Base-by-base conservation (phyloP, 2,113 vertebrate species). In the Melanerpes aurifrons region DNA sequence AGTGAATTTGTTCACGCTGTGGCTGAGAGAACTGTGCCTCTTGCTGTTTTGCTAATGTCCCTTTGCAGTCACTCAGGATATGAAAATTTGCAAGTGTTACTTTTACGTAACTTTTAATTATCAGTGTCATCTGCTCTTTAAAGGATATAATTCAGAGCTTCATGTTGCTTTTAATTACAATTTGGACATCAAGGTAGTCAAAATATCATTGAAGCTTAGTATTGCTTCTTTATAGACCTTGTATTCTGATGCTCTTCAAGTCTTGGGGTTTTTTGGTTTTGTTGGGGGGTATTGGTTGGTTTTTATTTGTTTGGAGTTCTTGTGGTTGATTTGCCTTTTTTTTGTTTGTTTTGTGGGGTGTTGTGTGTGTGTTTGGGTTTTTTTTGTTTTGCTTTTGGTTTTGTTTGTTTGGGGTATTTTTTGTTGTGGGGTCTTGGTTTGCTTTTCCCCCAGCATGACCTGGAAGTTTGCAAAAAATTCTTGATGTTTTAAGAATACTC, bases 41-140 rank as follows among this genome's bases (percentile, higher is more conserved):
- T 94, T 92, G 86, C 93, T 95, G 95, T 82, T 93, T 77, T 76
- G 28, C 32, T 89, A 87, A 96, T 92, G 87, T 78, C 93, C 40
- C 8, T 71, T 92, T 70, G 22, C 71, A 68, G 43, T 85, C 59
- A 50, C 12, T 87, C 83, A 73, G 95, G 93, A 96, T 95, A 92
- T 94, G 93, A 83, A 86, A 69, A 66, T 54, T 73, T 73, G 64
- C 58, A 72, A 59, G 87, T 68, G 62, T 83, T 86, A 62, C 47
- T 93, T 92, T 92, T 95, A 86, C 7, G 4, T 87, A 93, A 87
- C 54, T 67, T 73, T 4, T 4, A 86, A 96, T 97, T 92, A 84
- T 26, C 26, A 26, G 56, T 20, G 54, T 76, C 9, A 45, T 35
- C 69, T 77, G 3, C 28, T 74, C 47, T 56, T 76, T 58, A 35